A percentile compares a stretch with the other conserved stretches of the same genome.
Evolutionary conservation across 2,888 invertebrate genomes (phyloP).

Genomic region (Monochamus alternatus): DNA sequence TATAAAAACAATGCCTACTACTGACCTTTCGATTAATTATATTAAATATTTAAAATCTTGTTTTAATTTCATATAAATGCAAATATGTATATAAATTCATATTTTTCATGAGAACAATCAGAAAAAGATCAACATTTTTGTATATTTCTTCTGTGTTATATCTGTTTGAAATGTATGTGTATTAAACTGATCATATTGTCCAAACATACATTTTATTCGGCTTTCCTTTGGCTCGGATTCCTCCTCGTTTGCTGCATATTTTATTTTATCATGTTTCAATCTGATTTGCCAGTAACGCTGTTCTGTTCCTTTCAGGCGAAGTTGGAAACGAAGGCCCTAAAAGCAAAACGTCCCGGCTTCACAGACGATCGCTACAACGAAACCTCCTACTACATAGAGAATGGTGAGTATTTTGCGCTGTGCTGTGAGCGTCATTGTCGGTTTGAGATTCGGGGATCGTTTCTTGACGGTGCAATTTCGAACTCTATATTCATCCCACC

Average conservation of each 20-base stretch:
- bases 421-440: slow-evolving; percentile 33
- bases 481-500: slow-evolving; percentile 12
- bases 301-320: slow-evolving; percentile 83
- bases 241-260: slow-evolving; percentile 1
- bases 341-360: slow-evolving; percentile 92
- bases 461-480: slow-evolving; percentile 32
- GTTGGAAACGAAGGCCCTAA: slow-evolving; percentile 91
- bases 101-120: too few species aligned
- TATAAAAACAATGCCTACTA: too few species aligned
- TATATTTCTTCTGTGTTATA: too few species aligned
- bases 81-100: too few species aligned
- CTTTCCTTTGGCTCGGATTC: not conserved
- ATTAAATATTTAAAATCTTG: too few species aligned
- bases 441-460: slow-evolving; percentile 48
- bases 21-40: too few species aligned
- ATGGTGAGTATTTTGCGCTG: slow-evolving; percentile 78
- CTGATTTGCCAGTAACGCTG: slow-evolving; percentile 42
- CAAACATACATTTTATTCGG: not conserved
- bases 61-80: too few species aligned
- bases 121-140: too few species aligned
- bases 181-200: not conserved
- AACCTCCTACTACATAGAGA: slow-evolving; percentile 96
- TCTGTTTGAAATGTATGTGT: too few species aligned
- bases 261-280: slow-evolving; percentile 34
- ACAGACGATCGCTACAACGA: slow-evolving; percentile 95